Evolutionary conservation across 23 tunicate genomes (phyloP), one percentile per base, ranked within the genome.

Genomic region (Ascidia mentula): DNA sequence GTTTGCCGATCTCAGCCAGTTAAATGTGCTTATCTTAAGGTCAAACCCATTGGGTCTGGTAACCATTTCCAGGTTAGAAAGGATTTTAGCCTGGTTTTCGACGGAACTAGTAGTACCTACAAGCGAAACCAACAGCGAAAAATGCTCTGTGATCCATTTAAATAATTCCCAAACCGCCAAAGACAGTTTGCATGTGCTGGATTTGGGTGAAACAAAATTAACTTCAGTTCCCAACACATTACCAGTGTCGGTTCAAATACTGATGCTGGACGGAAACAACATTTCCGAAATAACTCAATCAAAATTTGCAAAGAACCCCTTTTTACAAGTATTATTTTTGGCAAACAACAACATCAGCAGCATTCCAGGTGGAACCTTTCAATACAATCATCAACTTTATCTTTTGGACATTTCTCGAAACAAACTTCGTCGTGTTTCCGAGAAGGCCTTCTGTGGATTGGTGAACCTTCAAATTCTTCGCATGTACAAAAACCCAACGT

Each of bases 321-420:
- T 13, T 9, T 77, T 91, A 70, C 72, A 91, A 77, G 24, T 76
- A 20, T 72, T 91, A 46, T 76, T 77, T 37, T 59, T 91, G 34
- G 85, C 86, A 3, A 34, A 79, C 39, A 91, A 91, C 87, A 72
- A 34, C 31, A 65, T 91, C 4, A 40, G 46, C 7, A 8, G 31
- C n/a, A 59, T 91, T 24, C 36, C 75, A n/a, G 84, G 37, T n/a
- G 73, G 76, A 4, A 74, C 40, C 4, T 91, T 91, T 77, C 9
- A 53, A 18, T 6, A 34, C 38, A 60, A 75, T 13, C 0, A 60
- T 20, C 38, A 81, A 8, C 46, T 91, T 34, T 69, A 38, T 18
- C 24, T 78, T 22, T 46, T 91, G 31, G 97, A 91, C 42, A 33
- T 91, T 32, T 91, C 97, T 26, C 32, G 72, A 15, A 91, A 91